Conservation (phyloP, 2,888 invertebrate species). For the Hermaeophaga mercurialis region DNA sequence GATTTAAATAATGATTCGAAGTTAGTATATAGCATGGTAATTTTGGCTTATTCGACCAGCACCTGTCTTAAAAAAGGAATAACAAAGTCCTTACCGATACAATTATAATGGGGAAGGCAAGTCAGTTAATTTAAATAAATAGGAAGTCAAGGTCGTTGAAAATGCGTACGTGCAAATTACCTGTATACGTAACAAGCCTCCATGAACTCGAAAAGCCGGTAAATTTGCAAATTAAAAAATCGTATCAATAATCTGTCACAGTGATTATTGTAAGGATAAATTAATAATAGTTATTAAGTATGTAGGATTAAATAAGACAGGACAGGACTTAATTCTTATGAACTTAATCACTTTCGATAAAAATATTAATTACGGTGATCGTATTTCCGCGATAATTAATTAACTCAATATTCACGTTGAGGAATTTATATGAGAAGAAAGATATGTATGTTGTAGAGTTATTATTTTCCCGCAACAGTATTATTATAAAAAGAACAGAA, state of each 20-base stretch:
- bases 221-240: slow-evolving; percentile 13
- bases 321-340: slow-evolving; percentile 1
- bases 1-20: slow-evolving; percentile 9
- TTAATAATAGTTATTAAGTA: slow-evolving; percentile 12
- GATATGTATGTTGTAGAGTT: too few species aligned
- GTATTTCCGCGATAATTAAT: not conserved
- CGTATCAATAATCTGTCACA: slow-evolving; percentile 10
- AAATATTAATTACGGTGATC: not conserved
- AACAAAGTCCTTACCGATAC: slow-evolving; percentile 1
- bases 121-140: slow-evolving; percentile 25
- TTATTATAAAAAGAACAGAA: too few species aligned
- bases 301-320: slow-evolving; percentile 7
- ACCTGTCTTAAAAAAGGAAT: slow-evolving; percentile 6
- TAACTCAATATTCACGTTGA: too few species aligned
- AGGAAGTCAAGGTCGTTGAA: slow-evolving; percentile 30
- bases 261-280: slow-evolving; percentile 11
- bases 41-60: slow-evolving; percentile 8
- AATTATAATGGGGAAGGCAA: slow-evolving; percentile 12
- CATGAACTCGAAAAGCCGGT: slow-evolving; percentile 21
- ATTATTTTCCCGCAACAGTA: too few species aligned
- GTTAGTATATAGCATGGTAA: not conserved
- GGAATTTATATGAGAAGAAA: too few species aligned
- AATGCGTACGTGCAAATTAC: slow-evolving; percentile 31
- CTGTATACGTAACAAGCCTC: slow-evolving; percentile 16
- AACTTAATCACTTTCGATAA: not conserved